Evolutionary conservation across 1,140 invertebrate species (phyloP).

Genomic region (Asobara japonica): DNA sequence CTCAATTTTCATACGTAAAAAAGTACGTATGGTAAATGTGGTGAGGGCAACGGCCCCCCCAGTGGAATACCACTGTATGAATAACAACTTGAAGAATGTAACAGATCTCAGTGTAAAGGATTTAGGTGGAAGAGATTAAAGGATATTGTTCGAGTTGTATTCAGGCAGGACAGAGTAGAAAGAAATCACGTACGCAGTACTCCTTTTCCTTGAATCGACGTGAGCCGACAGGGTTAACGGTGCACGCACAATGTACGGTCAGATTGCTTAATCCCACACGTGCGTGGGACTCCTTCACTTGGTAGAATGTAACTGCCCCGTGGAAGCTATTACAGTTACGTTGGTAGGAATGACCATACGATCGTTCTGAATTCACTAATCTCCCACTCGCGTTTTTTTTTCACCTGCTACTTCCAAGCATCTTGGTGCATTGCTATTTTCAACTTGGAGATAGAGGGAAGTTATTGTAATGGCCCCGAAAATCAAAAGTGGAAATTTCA

Average conservation of each 20-base stretch:
- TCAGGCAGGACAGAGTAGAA: neutral
- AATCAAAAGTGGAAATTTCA: too few species aligned
- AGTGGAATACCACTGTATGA: neutral
- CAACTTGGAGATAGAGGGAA: too few species aligned
- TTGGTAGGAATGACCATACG: conserved; percentile 50
- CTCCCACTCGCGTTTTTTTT: neutral
- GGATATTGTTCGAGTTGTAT: neutral
- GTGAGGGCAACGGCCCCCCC: too few species aligned
- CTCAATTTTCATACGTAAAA: too few species aligned
- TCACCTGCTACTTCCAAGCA: neutral
- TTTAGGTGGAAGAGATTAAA: conserved; percentile 13
- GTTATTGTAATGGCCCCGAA: too few species aligned
- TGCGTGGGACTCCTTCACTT: conserved; percentile 41
- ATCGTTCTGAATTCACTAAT: conserved; percentile 38
- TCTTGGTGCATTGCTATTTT: too few species aligned
- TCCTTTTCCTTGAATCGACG: neutral
- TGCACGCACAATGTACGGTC: conserved; percentile 42
- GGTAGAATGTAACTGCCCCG: conserved; percentile 10
- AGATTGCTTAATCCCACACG: conserved; percentile 53
- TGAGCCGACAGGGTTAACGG: conserved; percentile 45
- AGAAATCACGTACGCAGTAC: neutral
- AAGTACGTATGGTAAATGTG: too few species aligned
- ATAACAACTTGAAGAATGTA: neutral
- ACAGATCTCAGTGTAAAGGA: neutral
- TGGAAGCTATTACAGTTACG: conserved; percentile 49